Evolutionary conservation across 2,888 invertebrate species (phyloP).

Genomic region (Dasysyrphus tricinctus): DNA sequence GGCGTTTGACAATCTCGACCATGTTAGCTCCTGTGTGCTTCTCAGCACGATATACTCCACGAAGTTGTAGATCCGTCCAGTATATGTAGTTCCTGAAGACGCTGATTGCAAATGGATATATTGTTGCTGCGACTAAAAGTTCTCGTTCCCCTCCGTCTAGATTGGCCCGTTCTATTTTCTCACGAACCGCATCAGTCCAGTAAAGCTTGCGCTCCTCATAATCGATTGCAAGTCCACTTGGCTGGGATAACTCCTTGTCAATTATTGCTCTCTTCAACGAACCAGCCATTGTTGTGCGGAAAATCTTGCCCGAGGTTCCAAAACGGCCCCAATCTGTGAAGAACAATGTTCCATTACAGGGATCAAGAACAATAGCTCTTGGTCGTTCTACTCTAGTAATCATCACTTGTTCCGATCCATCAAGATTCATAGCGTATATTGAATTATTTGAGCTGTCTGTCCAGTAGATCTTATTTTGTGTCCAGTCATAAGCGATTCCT

Average conservation of each 20-base stretch:
- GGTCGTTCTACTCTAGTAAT: conserved; percentile 97
- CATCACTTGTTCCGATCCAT: conserved; percentile 94
- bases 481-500: conserved; percentile 98
- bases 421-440: conserved; percentile 96
- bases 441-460: conserved; percentile 97
- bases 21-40: conserved; percentile 98
- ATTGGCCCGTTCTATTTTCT: conserved; percentile 96
- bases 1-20: conserved; percentile 95
- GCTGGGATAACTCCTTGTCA: conserved; percentile 95
- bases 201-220: conserved; percentile 96
- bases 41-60: conserved; percentile 97
- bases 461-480: conserved; percentile 98
- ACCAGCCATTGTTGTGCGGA: conserved; percentile 98
- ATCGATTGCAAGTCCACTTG: conserved; percentile 97
- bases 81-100: conserved; percentile 96
- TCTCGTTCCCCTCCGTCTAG: conserved; percentile 94
- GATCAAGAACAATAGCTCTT: conserved; percentile 97
- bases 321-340: conserved; percentile 98
- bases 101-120: conserved; percentile 97
- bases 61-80: conserved; percentile 97
- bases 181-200: conserved; percentile 98
- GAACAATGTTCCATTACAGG: conserved; percentile 97
- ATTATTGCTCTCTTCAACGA: conserved; percentile 94
- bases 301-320: conserved; percentile 96
- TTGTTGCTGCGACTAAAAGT: conserved; percentile 93